Evolutionary conservation across 2,888 invertebrate species (phyloP).

Genomic region (Nemotelus pantherinus): DNA sequence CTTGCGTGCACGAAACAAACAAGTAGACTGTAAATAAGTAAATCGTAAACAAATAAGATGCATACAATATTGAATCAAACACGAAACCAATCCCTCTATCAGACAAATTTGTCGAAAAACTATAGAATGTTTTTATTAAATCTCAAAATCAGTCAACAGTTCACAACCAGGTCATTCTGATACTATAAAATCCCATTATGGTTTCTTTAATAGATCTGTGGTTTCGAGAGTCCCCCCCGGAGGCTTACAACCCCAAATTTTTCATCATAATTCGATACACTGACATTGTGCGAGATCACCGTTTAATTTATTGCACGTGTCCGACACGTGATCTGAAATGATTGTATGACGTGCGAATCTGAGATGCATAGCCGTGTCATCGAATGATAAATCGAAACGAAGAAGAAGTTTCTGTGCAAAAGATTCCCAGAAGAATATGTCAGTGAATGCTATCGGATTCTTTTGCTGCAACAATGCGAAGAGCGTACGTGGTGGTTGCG

Average conservation of each 20-base stretch:
- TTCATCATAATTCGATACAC: conserved; percentile 35
- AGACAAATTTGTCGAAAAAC: no score
- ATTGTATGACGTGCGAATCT: conserved; percentile 43
- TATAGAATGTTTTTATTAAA: no score
- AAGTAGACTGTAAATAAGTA: no score
- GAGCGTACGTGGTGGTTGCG: background rate
- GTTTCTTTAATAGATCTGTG: conserved; percentile 37
- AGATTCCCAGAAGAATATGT: conserved; percentile 36
- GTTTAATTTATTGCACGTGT: conserved; percentile 46
- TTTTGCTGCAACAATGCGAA: background rate
- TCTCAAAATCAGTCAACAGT: no score
- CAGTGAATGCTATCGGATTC: background rate
- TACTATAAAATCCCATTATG: conserved; percentile 28
- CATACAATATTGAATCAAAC: no score
- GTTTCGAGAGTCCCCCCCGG: conserved; percentile 7
- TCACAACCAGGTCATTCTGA: no score
- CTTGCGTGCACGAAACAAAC: no score
- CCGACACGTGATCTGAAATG: conserved; percentile 34
- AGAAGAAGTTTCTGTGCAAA: background rate
- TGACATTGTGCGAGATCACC: conserved; percentile 38
- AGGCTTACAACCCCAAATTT: conserved; percentile 15
- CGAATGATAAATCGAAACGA: conserved; percentile 32
- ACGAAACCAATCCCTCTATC: no score
- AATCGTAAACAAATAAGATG: no score
- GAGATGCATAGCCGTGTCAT: conserved; percentile 29